Evolutionary conservation across 1,140 invertebrate genomes (phyloP), one percentile per base, ranked within the genome.

Genomic region (Meloidogyne chitwoodi): DNA sequence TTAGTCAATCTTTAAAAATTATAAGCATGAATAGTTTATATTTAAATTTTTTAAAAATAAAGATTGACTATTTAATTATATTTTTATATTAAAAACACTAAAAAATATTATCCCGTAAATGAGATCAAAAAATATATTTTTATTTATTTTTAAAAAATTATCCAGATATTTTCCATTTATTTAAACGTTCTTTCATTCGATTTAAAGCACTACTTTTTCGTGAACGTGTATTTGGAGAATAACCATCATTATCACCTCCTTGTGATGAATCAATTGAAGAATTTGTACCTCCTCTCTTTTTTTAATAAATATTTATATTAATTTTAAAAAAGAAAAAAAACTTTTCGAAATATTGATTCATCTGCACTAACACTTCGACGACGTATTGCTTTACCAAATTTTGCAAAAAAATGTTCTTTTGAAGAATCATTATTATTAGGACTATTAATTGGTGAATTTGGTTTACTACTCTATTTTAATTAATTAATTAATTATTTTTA

Each of bases 101-200:
- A n/a, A n/a, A n/a, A n/a, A n/a, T n/a, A 19, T 29, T 65, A 65
- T 65, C 31, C 64, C 48, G n/a, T 56, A 56, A 56, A 56, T 65
- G 26, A 34, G 26, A 34, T 34, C 31, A 19, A 19, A 12, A 12
- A 6, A 65, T 65, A 12, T 16, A 26, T 8, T 0, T 27, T 65
- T 29, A 19, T 65, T 5, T 27, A 22, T 27, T 19, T 12, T 12
- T 16, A 27, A 64, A 64, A n/a, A 29, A 11, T 44, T 44, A 70
- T 70, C 22, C 44, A 29, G 68, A 70, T 61, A 70, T 44, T 61
- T 70, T 70, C 68, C 68, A 70, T 22, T 70, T 70, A 29, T 70
- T 70, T n/a, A 70, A 31, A 44, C 68, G 68, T 22, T 70, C 68
- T 27, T 61, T 44, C 68, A 70, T 70, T 29, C 27, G 26, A 31